A percentile compares a stretch with the other conserved stretches of the same genome.
phyloP scores from a whole-genome alignment of 2,888 invertebrate genomes.

The Dione juno region DNA sequence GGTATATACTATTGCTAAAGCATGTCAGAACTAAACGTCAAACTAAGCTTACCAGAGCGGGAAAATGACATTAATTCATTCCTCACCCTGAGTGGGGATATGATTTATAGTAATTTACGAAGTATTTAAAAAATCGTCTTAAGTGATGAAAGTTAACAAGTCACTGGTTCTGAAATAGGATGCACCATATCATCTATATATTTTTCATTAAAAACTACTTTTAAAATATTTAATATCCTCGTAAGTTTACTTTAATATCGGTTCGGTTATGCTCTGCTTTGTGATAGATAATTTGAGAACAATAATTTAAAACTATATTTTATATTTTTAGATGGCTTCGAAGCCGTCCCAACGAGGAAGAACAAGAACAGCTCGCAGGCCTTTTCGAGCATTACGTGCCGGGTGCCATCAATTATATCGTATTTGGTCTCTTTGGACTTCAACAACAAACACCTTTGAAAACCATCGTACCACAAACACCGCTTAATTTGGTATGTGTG shows the following conservation, averaged over 20 bases:
- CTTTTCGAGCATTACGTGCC: slow-evolving; percentile 91
- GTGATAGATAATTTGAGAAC: too few species aligned
- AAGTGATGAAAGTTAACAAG: too few species aligned
- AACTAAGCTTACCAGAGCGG: not conserved
- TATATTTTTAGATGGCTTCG: slow-evolving; percentile 85
- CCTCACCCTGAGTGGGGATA: too few species aligned
- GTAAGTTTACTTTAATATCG: too few species aligned
- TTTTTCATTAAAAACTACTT: too few species aligned
- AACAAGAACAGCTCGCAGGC: slow-evolving; percentile 77
- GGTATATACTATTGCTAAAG: slow-evolving; percentile 50
- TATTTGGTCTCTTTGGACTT: slow-evolving; percentile 89
- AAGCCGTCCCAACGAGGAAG: slow-evolving; percentile 78
- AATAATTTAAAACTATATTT: not conserved
- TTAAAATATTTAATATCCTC: too few species aligned
- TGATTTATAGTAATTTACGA: too few species aligned
- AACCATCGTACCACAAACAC: slow-evolving; percentile 92
- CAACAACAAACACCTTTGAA: slow-evolving; percentile 89
- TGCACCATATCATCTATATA: too few species aligned
- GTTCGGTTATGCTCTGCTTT: too few species aligned
- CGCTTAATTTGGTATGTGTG: slow-evolving; percentile 89
- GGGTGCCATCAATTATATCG: slow-evolving; percentile 87
- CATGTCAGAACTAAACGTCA: not conserved
- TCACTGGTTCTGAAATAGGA: too few species aligned
- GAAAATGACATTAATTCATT: not conserved
- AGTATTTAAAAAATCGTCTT: too few species aligned